Evolutionary conservation across 2,888 invertebrate genomes (phyloP), one percentile per base, ranked within the genome.

Genomic region (Herminia tarsipennalis): DNA sequence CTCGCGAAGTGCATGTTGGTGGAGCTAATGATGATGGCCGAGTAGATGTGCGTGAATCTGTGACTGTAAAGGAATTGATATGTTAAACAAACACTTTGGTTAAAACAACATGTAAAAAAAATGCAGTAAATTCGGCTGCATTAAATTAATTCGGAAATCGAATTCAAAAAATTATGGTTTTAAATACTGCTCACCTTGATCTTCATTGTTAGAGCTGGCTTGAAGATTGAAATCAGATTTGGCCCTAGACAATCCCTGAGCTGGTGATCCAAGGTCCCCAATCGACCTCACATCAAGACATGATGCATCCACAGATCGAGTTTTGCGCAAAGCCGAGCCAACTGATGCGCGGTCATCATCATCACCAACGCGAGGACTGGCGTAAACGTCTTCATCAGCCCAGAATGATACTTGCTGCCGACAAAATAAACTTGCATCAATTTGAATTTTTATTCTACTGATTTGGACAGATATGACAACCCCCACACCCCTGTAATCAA

Each of bases 151-250:
- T n/a, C n/a, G n/a, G n/a, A n/a, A n/a, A n/a, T n/a, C n/a, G n/a
- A n/a, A n/a, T n/a, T n/a, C n/a, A n/a, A n/a, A n/a, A n/a, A n/a
- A n/a, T n/a, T n/a, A n/a, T n/a, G n/a, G n/a, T n/a, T n/a, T n/a
- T n/a, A 8, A 2, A n/a, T n/a, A 9, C 4, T n/a, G 55, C 70
- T 62, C 81, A 95, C 95, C 95, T 82, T 94, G 94, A 72, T 93
- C 94, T 40, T 94, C 92, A 21, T 94, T 94, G 65, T 95, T 94
- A 37, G 94, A 93, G 48, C 95, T 95, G 29, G 95, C 94, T 78
- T 95, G 95, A 58, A 97, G 86, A 88, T 97, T 97, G 73, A 95
- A 96, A 81, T 97, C 97, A 9, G 97, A 97, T 84, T 97, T 96
- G 60, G 97, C 97, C 66, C 97, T 93, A 28, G 95, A 95, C 18